Evolutionary conservation across 2,888 invertebrate species (phyloP), one percentile per base, ranked within the genome.

Genomic region (Drosophila pseudotakahashii): DNA sequence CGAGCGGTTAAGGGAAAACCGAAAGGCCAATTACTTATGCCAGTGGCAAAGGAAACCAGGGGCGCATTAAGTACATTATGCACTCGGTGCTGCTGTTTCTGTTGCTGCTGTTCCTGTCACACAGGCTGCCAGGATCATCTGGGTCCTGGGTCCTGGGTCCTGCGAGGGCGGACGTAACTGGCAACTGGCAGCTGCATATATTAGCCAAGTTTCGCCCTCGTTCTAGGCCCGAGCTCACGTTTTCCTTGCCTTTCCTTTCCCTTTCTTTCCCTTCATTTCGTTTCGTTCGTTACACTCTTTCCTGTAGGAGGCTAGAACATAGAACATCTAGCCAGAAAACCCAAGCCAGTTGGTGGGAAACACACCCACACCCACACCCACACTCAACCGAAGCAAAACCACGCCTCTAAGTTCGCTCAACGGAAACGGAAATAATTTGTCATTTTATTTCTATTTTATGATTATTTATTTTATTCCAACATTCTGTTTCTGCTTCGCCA

Each of bases 381-480:
- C 34, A 3, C 32, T 16, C 51, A 4, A 11, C 2, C 32, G 16
- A 14, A 45, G 13, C 5, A 5, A 5, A 26, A 26, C 23, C 32
- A 39, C 55, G 34, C 68, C 47, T 32, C 39, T 9, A 45, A 41
- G 66, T 42, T 48, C 44, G 53, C 30, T 47, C 41, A 60, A 52
- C 70, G 75, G 77, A 79, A 81, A 72, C 82, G 81, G 81, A 82
- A 79, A 77, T 77, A 77, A 82, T 82, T 82, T 82, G 81, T 81
- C 82, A 81, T 77, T 81, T 75, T 61, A 77, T 70, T 75, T 73
- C 66, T 72, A 77, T 77, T 77, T 77, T 66, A 74, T 77, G 77
- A 70, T 72, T 75, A 75, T 76, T 75, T 75, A 62, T 76, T 58
- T 67, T 61, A 39, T 64, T 41, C 55, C 36, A 62, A 26, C 71